These are phyloP conservation scores for Eumaeus atala DNA, from an alignment of 1,140 invertebrate species.

Conservation along the genomic window DNA sequence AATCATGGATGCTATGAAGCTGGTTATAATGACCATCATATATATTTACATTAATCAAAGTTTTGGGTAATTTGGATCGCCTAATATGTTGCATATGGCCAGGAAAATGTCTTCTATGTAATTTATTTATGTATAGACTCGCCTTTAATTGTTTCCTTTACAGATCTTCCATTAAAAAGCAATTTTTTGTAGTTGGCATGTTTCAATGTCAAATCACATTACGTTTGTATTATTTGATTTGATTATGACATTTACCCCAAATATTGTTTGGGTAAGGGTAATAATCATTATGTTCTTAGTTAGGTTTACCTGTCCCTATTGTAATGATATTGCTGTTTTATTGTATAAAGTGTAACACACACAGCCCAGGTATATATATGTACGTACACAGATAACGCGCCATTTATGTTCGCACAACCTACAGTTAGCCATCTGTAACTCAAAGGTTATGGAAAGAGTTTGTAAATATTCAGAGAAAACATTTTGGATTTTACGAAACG, in stretches of 20 bases:
- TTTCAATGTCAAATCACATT: conserved; percentile 26
- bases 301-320: conserved; percentile 4
- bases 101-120: too few species aligned
- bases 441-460: background rate
- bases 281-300: conserved; percentile 9
- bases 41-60: too few species aligned
- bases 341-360: background rate
- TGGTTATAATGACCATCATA: too few species aligned
- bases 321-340: background rate
- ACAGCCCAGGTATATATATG: too few species aligned
- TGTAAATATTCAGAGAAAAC: conserved; percentile 3
- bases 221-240: conserved; percentile 8
- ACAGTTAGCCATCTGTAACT: background rate
- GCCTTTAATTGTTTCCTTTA: conserved; percentile 7
- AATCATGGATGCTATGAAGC: too few species aligned
- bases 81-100: too few species aligned
- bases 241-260: conserved; percentile 3
- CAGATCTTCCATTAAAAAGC: conserved; percentile 18
- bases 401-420: conserved; percentile 20
- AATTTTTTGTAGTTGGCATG: conserved; percentile 33
- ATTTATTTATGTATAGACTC: background rate
- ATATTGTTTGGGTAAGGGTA: conserved; percentile 2
- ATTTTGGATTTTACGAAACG: background rate
- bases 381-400: background rate
- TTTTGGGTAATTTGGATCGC: too few species aligned